Evolutionary conservation across 1,140 invertebrate genomes (phyloP).

Genomic region (Hyles vespertilio): DNA sequence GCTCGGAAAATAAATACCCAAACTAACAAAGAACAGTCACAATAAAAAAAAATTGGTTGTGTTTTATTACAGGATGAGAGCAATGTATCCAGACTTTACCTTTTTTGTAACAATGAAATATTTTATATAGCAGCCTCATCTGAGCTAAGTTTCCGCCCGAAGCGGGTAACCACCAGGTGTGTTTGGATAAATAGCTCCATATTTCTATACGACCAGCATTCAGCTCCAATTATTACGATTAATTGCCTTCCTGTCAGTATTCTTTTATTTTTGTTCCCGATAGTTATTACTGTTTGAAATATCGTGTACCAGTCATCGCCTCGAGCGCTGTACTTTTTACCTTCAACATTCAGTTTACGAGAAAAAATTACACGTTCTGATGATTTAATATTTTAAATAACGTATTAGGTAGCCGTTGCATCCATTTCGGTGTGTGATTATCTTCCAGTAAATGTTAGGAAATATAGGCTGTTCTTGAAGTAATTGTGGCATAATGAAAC

Average conservation of each 20-base stretch:
- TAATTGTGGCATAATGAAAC: too few relatives aligned
- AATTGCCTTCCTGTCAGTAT: constrained; percentile 31
- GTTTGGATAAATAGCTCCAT: constrained; percentile 33
- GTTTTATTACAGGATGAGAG: too few relatives aligned
- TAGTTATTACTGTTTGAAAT: constrained; percentile 22
- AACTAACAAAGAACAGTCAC: too few relatives aligned
- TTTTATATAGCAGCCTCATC: neutral
- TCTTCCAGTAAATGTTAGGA: neutral
- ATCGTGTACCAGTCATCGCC: constrained; percentile 17
- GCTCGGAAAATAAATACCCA: too few relatives aligned
- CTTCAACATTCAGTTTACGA: constrained; percentile 6
- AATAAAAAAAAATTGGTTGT: too few relatives aligned
- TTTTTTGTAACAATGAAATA: too few relatives aligned
- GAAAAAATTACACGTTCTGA: constrained; percentile 10
- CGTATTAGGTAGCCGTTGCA: constrained; percentile 5
- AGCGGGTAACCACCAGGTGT: constrained; percentile 26
- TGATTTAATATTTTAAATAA: constrained; percentile 9
- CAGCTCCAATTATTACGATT: constrained; percentile 35
- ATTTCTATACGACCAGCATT: constrained; percentile 24
- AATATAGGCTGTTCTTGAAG: neutral
- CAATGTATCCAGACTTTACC: too few relatives aligned
- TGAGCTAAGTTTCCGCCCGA: constrained; percentile 1
- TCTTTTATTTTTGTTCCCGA: constrained; percentile 24
- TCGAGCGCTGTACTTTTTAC: constrained; percentile 7
- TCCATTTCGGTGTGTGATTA: neutral